phyloP scores from a whole-genome alignment of 2,888 invertebrate genomes.

The Ectemnius cavifrons region DNA sequence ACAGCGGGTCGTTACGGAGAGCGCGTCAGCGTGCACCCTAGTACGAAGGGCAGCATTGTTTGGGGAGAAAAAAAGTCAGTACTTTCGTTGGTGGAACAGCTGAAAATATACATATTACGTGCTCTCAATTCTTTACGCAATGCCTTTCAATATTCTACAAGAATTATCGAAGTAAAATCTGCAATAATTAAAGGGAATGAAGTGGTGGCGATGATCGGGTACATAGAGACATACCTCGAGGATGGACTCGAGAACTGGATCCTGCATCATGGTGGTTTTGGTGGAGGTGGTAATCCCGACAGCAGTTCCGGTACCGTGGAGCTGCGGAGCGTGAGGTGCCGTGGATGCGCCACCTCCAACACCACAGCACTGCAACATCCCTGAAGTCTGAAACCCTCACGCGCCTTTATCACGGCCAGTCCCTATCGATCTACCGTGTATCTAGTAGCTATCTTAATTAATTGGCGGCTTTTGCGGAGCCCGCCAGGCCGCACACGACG shows the following conservation, averaged over 20 bases:
- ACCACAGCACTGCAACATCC: slow-evolving; percentile 76
- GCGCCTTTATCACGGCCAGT: slow-evolving; percentile 65
- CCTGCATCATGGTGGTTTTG: slow-evolving; percentile 75
- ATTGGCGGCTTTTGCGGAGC: slow-evolving; percentile 64
- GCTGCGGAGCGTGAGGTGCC: slow-evolving; percentile 75
- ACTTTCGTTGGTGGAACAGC: too few relatives aligned
- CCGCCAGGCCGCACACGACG: slow-evolving; percentile 50
- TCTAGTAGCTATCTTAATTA: slow-evolving; percentile 69
- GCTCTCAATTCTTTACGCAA: slow-evolving; percentile 40
- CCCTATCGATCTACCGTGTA: slow-evolving; percentile 67
- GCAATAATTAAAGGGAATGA: not conserved
- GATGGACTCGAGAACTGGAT: slow-evolving; percentile 75
- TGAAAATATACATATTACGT: slow-evolving; percentile 30
- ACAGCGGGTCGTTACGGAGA: too few relatives aligned
- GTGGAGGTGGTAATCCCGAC: slow-evolving; percentile 72
- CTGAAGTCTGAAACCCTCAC: slow-evolving; percentile 62
- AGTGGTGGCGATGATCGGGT: not conserved
- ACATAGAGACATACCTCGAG: slow-evolving; percentile 68
- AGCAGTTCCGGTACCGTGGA: slow-evolving; percentile 74
- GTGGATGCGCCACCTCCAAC: slow-evolving; percentile 77
- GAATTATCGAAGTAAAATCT: not conserved
- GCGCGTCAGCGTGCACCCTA: too few relatives aligned
- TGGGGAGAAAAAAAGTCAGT: too few relatives aligned
- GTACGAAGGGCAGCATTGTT: too few relatives aligned
- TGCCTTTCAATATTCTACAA: slow-evolving; percentile 3